Conservation (phyloP, 2,113 vertebrate species). For the Channa argus region DNA sequence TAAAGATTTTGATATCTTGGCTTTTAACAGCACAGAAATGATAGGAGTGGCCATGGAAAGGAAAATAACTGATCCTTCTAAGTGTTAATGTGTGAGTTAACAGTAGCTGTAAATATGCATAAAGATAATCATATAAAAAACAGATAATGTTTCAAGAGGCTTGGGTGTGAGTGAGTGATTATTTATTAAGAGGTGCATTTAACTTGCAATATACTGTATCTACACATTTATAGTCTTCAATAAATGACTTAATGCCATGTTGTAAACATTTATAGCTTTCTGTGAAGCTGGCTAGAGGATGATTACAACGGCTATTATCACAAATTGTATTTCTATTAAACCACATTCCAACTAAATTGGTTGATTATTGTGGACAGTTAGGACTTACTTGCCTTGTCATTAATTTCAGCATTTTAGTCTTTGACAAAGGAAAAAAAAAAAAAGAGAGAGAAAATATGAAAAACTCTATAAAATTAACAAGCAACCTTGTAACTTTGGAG, state of each 20-base stretch:
- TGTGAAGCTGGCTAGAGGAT: constrained; percentile 4
- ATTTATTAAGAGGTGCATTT: constrained; percentile 32
- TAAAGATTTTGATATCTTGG: constrained; percentile 68
- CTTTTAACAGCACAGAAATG: constrained; percentile 42
- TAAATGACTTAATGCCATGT: constrained; percentile 43
- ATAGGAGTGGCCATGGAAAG: constrained; percentile 30
- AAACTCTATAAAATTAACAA: constrained; percentile 1
- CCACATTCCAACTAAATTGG: not conserved
- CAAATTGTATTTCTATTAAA: not conserved
- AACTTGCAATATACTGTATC: constrained; percentile 20
- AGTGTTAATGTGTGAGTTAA: not conserved
- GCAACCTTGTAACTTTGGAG: not conserved
- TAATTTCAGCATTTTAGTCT: not conserved
- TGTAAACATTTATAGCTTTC: constrained; percentile 49
- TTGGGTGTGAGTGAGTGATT: constrained; percentile 1
- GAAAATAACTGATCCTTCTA: not conserved
- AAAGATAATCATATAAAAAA: not conserved
- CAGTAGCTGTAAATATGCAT: constrained; percentile 16
- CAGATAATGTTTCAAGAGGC: no score
- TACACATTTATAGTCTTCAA: constrained; percentile 48
- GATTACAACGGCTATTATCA: constrained; percentile 5
- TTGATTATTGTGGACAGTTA: not conserved
- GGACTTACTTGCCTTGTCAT: not conserved
- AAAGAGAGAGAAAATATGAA: not conserved
- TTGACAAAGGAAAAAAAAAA: not conserved